Conservation (phyloP, 2,797 vertebrate genomes). For the Micropoecilia bifurca region DNA sequence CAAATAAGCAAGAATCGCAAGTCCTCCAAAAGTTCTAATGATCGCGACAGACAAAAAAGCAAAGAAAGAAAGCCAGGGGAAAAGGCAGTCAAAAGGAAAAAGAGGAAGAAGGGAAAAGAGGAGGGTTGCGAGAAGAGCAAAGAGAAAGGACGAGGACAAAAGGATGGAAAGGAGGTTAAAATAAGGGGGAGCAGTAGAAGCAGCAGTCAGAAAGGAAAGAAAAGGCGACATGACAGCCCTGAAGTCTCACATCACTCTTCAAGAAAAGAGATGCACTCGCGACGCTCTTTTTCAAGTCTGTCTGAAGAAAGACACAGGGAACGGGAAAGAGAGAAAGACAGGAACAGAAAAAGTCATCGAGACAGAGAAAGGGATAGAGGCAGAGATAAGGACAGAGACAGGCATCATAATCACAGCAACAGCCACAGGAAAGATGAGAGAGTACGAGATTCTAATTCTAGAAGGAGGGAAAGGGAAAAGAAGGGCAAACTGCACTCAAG, state of each 20-base stretch:
- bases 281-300: constrained; percentile 79
- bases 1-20: constrained; percentile 74
- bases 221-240: constrained; percentile 67
- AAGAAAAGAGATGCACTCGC: constrained; percentile 69
- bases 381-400: constrained; percentile 63
- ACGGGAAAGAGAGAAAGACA: constrained; percentile 59
- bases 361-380: constrained; percentile 63
- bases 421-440: constrained; percentile 76
- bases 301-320: constrained; percentile 73
- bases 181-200: constrained; percentile 72
- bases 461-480: constrained; percentile 55
- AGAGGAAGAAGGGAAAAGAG: constrained; percentile 75
- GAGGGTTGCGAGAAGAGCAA: constrained; percentile 60
- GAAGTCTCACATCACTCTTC: constrained; percentile 75
- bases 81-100: constrained; percentile 75
- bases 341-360: constrained; percentile 31
- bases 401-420: constrained; percentile 69
- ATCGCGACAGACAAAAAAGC: constrained; percentile 69
- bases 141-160: constrained; percentile 61
- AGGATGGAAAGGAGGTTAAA: constrained; percentile 62
- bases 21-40: constrained; percentile 79
- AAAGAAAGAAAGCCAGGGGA: constrained; percentile 73
- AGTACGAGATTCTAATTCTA: constrained; percentile 74
- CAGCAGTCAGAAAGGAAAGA: constrained; percentile 78
- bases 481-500: constrained; percentile 65